These are phyloP conservation scores for Crotalus helleri DNA, from an alignment of 2,113 vertebrate species.

Conservation along the genomic window DNA sequence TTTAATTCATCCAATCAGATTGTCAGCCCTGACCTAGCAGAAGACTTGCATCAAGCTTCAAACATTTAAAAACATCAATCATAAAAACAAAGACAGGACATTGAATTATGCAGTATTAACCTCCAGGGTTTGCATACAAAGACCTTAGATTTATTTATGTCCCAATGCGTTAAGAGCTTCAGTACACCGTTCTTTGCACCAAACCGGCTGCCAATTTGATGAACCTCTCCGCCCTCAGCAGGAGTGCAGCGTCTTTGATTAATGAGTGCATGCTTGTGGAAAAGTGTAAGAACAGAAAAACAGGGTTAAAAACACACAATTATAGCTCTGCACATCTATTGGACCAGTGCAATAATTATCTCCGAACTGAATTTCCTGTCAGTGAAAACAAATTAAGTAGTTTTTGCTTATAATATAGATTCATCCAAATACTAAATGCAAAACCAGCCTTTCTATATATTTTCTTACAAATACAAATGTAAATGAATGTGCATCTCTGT, in stretches of 20 bases:
- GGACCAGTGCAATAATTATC: slow-evolving; percentile 53
- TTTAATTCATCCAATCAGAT: slow-evolving; percentile 76
- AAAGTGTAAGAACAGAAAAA: slow-evolving; percentile 76
- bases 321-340: slow-evolving; percentile 59
- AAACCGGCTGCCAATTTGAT: slow-evolving; percentile 88
- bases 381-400: slow-evolving; percentile 13
- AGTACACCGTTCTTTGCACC: slow-evolving; percentile 80
- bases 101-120: slow-evolving; percentile 96
- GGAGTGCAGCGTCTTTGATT: slow-evolving; percentile 85
- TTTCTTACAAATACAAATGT: slow-evolving; percentile 20
- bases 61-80: slow-evolving; percentile 91
- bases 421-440: neutral
- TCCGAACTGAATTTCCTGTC: slow-evolving; percentile 45
- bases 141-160: slow-evolving; percentile 92
- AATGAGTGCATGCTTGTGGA: slow-evolving; percentile 81
- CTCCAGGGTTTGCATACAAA: slow-evolving; percentile 93
- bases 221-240: slow-evolving; percentile 90
- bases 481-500: neutral
- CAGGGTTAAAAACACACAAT: slow-evolving; percentile 71
- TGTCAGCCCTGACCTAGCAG: slow-evolving; percentile 79
- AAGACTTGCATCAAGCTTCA: slow-evolving; percentile 80
- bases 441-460: neutral
- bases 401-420: slow-evolving; percentile 19
- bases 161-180: slow-evolving; percentile 79
- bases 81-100: slow-evolving; percentile 89